Conservation (phyloP, 1,140 invertebrate species). For the Rhopalosiphum maidis region DNA sequence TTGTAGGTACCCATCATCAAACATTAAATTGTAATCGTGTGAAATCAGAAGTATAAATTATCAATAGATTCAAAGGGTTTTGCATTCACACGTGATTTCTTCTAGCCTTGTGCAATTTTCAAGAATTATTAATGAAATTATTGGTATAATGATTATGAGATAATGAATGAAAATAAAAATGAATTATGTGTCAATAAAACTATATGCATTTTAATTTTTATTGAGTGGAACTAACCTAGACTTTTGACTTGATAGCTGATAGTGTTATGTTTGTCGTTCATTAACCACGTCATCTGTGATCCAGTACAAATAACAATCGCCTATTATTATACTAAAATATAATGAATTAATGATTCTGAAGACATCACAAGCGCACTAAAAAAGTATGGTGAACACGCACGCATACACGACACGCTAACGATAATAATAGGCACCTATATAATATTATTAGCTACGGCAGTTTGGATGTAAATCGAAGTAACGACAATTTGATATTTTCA, state of each 20-base stretch:
- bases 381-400: neutral
- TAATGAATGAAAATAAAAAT: no score
- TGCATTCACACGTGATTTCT: neutral
- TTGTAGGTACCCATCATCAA: neutral
- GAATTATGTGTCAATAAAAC: neutral
- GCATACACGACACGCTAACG: neutral
- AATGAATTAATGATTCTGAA: neutral
- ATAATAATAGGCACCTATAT: neutral
- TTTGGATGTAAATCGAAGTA: neutral
- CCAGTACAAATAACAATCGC: neutral
- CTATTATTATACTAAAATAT: neutral
- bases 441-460: neutral
- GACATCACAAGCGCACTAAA: neutral
- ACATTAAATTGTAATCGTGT: neutral
- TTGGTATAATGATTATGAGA: neutral
- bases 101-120: neutral
- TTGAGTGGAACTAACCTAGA: neutral
- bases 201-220: neutral
- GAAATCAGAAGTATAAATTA: neutral
- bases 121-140: neutral
- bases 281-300: neutral
- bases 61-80: neutral
- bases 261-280: neutral
- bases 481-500: slow-evolving; percentile 8
- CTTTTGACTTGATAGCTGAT: neutral